Evolutionary conservation across 2,113 vertebrate genomes (phyloP), one percentile per base, ranked within the genome.

Genomic region (Rhinichthys klamathensis): DNA sequence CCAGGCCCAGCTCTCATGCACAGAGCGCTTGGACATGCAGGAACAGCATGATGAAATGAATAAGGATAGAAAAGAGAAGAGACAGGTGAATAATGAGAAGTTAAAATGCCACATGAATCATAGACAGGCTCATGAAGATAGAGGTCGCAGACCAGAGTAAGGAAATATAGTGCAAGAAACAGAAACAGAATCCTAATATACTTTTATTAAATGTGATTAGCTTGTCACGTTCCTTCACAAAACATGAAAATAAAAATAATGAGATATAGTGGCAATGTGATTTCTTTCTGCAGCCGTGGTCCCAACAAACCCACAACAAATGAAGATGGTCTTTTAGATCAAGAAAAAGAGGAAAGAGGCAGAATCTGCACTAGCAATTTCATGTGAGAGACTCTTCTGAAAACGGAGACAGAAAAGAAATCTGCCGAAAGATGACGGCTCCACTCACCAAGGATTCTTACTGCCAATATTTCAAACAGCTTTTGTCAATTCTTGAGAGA

Each of bases 41-140:
- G 38, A 35, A 49, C 60, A 56, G 11, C 61, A 25, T 38, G 63
- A 41, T 60, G 30, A 85, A 79, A 70, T 56, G 7, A 72, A 80
- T 80, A 72, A 80, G 16, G 25, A 60, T 32, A 9, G 18, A 80
- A 80, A 85, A 32, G 3, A 23, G 23, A 74, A 13, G 54, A 49
- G 56, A 41, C 54, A 61, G 56, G 27, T 54, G 30, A 63, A 61
- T 81, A 75, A 81, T 69, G 41, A 81, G 44, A 51, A 25, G 23
- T 72, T 85, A 69, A 85, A 85, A 85, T 78, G 61, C 75, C 83
- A 79, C 58, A 13, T 44, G 83, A 79, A 78, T 79, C 75, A 69
- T 54, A 69, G 23, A 23, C 60, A 32, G 38, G 8, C 21, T 51
- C 18, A 2, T 65, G 69, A 74, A 44, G 9, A 16, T 30, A 61